Evolutionary conservation across 2,888 invertebrate genomes (phyloP).

Genomic region (Hololepta plana): DNA sequence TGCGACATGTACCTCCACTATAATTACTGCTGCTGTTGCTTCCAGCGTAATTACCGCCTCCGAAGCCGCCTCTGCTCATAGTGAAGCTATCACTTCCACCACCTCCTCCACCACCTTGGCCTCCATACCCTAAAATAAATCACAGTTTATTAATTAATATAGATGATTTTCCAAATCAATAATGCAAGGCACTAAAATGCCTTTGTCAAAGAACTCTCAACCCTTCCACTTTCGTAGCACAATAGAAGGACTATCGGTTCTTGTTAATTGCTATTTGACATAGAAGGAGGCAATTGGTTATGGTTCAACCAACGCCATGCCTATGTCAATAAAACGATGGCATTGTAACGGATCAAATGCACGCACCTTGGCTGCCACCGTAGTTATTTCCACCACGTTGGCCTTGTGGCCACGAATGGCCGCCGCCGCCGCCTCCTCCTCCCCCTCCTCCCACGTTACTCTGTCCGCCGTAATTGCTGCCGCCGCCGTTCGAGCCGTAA

Average conservation of each 20-base stretch:
- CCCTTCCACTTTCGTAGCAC: constrained; percentile 19
- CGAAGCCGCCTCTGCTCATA: constrained; percentile 9
- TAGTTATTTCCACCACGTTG: constrained; percentile 7
- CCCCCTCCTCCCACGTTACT: constrained; percentile 13
- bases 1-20: background rate
- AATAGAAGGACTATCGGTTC: constrained; percentile 25
- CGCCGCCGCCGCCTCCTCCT: constrained; percentile 11
- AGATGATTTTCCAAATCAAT: constrained; percentile 2
- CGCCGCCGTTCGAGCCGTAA: constrained; percentile 14
- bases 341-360: constrained; percentile 1
- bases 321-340: constrained; percentile 17
- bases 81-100: constrained; percentile 20
- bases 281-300: constrained; percentile 18
- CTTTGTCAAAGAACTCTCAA: constrained; percentile 20
- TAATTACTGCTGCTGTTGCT: background rate
- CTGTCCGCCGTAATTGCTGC: constrained; percentile 15
- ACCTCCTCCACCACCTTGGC: constrained; percentile 19
- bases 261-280: constrained; percentile 20
- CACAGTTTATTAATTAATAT: constrained; percentile 3
- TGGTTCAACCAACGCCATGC: constrained; percentile 19
- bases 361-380: constrained; percentile 14
- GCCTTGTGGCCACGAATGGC: constrained; percentile 7
- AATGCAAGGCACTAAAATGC: constrained; percentile 13
- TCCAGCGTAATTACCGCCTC: constrained; percentile 9
- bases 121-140: constrained; percentile 13